phyloP scores from a whole-genome alignment of 2,797 vertebrate genomes.

The Catostomus latipinnis region DNA sequence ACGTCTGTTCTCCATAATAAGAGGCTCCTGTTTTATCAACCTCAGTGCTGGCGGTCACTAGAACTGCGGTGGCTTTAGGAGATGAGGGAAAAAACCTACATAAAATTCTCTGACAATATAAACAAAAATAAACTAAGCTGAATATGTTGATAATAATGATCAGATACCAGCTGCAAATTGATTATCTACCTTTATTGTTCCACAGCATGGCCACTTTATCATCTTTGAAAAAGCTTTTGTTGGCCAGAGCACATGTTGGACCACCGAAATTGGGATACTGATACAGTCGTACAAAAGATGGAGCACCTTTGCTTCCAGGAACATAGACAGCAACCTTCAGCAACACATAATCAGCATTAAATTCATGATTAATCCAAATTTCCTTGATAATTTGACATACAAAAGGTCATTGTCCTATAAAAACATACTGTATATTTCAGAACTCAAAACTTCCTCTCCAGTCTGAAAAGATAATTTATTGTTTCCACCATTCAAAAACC shows the following conservation, averaged over 20 bases:
- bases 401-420: no score
- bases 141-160: neutral
- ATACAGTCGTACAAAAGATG: conserved; percentile 92
- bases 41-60: conserved; percentile 91
- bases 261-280: conserved; percentile 91
- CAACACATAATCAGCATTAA: conserved; percentile 9
- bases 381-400: no score
- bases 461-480: no score
- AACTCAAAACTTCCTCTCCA: no score
- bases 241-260: conserved; percentile 85
- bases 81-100: neutral
- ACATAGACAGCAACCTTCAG: conserved; percentile 90
- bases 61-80: conserved; percentile 83
- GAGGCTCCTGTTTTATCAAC: conserved; percentile 95
- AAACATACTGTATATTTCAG: no score
- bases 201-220: conserved; percentile 90
- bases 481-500: no score
- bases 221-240: conserved; percentile 97
- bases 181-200: conserved; percentile 89
- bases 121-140: neutral
- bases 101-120: neutral
- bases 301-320: conserved; percentile 91
- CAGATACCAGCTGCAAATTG: no score
- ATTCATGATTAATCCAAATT: no score
- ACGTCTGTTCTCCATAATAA: conserved; percentile 93